Base-by-base conservation (phyloP, 2,888 invertebrate genomes). In the Chloroclysta siterata region DNA sequence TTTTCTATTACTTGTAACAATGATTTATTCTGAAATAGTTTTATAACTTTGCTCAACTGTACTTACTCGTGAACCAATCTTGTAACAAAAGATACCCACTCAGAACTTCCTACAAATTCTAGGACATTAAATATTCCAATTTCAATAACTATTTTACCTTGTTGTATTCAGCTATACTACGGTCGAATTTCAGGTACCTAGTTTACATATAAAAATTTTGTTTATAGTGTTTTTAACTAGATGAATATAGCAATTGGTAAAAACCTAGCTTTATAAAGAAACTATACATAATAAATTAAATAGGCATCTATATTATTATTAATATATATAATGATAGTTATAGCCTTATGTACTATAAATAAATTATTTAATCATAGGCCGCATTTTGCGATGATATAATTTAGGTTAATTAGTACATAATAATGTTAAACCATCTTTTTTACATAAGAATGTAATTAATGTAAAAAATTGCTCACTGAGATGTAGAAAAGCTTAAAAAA, bases 1-100 rank as follows among this genome's bases (percentile, higher is more conserved):
- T 70, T 69, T 59, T 72, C 63, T 62, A 53, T 54, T 64, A 50
- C 51, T 59, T 57, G 47, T 56, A 15, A 53, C 46, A 11, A 51
- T 54, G 10, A 7, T 46, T 54, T 2, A 56, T 55, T 55, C 33
- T 46, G 14, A 13, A 13, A 50, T n/a, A 22, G 7, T 46, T 46
- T 17, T 50, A 10, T 44, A 17, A 46, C 11, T 17, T 46, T 46
- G 46, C 17, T 17, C 17, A 11, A 46, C 17, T 46, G 10, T 46
- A 11, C 15, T 8, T 1, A 10, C 2, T 33, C 8, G 33, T 14
- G 0, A 44, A 44, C 44, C 44, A 44, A 44, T 44, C 1, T 22
- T 22, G 22, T 44, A 44, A 15, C 14, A 44, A 42, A 7, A 44
- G 6, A 33, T 3, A 3, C 2, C 41, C n/a, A 1, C 41, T 44